Conservation (phyloP, 2,888 invertebrate genomes). For the Ectemnius cavifrons region DNA sequence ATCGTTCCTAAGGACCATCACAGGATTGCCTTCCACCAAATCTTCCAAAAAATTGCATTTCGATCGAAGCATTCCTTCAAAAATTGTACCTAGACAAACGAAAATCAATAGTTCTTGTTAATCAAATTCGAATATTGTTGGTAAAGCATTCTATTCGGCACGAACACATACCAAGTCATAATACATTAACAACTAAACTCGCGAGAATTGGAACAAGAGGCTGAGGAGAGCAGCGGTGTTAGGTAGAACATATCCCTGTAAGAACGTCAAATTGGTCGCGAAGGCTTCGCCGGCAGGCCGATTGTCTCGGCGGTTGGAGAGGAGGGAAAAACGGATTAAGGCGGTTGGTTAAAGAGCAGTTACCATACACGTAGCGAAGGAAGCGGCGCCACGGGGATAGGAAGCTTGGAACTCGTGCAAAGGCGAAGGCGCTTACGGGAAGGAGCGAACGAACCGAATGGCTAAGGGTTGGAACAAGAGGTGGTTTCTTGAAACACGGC, state of each 20-base stretch:
- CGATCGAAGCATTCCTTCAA: too few species aligned
- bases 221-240: too few species aligned
- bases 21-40: too few species aligned
- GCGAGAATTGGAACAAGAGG: too few species aligned
- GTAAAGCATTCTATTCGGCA: too few species aligned
- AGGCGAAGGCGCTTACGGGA: constrained; percentile 23
- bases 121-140: too few species aligned
- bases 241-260: not conserved
- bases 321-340: constrained; percentile 69
- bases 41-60: too few species aligned
- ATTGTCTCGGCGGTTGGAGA: constrained; percentile 60
- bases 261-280: constrained; percentile 48
- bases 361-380: constrained; percentile 63
- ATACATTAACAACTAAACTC: too few species aligned
- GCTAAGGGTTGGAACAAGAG: constrained; percentile 40
- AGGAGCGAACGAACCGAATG: constrained; percentile 25
- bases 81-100: too few species aligned
- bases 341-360: constrained; percentile 71
- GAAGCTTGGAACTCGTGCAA: constrained; percentile 22
- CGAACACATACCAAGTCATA: too few species aligned
- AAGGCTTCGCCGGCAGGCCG: constrained; percentile 46
- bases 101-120: too few species aligned
- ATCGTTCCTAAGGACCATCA: too few species aligned
- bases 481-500: constrained; percentile 53
- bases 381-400: constrained; percentile 48